Conservation (phyloP, 2,797 vertebrate species). For the Loriculus beryllinus region DNA sequence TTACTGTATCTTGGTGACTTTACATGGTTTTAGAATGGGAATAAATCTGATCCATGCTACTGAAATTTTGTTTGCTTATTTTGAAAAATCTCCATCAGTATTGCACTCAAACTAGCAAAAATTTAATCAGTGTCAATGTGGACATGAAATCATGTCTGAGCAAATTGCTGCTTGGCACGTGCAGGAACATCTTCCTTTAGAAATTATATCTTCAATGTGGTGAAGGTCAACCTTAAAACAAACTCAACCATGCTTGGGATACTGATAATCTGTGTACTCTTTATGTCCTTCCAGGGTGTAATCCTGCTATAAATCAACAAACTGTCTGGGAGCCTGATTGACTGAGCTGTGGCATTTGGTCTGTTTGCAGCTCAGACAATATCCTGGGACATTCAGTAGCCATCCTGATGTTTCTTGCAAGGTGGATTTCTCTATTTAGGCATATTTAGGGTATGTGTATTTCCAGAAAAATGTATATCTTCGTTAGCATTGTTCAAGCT, state of each 20-base stretch:
- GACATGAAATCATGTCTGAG: fast-evolving
- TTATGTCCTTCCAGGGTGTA: neutral
- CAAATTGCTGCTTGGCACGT: neutral
- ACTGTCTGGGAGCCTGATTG: neutral
- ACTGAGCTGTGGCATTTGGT: neutral
- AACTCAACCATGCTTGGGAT: neutral
- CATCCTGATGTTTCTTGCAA: neutral
- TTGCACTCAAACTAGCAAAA: neutral
- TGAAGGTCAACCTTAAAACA: neutral
- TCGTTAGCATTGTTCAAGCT: neutral
- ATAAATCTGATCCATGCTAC: neutral
- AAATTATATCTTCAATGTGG: neutral
- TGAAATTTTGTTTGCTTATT: neutral
- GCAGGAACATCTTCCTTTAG: neutral
- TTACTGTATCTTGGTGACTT: neutral
- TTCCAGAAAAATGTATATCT: neutral
- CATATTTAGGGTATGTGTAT: neutral
- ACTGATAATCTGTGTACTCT: neutral
- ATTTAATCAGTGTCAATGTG: neutral
- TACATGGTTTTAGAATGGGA: neutral
- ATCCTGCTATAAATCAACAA: neutral
- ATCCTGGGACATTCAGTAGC: neutral
- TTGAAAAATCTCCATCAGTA: neutral
- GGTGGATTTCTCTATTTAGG: neutral
- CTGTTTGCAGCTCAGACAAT: neutral